Percentiles rank a stretch among this genome's conserved stretches.
These are phyloP conservation scores for Lycocorax pyrrhopterus DNA, from an alignment of 2,113 vertebrate genomes.

Conservation along the genomic window DNA sequence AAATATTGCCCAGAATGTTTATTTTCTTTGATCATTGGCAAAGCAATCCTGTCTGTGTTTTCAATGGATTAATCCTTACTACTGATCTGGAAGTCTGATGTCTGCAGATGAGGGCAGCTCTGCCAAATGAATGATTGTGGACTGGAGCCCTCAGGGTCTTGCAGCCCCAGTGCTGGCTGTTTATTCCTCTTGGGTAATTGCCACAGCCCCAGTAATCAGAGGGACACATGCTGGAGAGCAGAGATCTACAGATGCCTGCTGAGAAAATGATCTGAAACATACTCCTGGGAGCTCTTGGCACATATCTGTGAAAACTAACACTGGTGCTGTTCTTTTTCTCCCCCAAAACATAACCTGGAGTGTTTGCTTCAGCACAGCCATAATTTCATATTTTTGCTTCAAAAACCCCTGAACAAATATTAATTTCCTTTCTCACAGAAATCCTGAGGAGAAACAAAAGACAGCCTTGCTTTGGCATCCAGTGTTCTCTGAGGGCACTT, in stretches of 20 bases:
- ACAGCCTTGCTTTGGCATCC: background rate
- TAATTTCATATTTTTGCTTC: background rate
- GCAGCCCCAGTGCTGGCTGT: background rate
- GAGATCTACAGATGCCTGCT: background rate
- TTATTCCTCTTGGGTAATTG: background rate
- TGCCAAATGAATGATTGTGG: background rate
- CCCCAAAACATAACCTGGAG: background rate
- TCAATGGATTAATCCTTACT: constrained; percentile 11
- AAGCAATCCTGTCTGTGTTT: constrained; percentile 19
- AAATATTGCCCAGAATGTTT: background rate
- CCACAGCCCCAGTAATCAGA: background rate
- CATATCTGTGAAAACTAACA: background rate
- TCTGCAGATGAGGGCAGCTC: background rate
- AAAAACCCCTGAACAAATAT: background rate
- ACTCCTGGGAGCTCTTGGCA: background rate
- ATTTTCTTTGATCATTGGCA: background rate
- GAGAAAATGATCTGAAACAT: background rate
- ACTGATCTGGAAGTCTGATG: constrained; percentile 31
- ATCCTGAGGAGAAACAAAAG: background rate
- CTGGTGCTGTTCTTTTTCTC: background rate
- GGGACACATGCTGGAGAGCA: background rate
- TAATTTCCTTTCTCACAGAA: background rate
- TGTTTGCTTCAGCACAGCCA: background rate
- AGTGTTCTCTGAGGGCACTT: background rate
- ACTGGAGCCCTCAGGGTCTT: background rate